A percentile compares a stretch with the other conserved stretches of the same genome.
phyloP scores from a whole-genome alignment of 2,113 vertebrate species.

The Tyrannus savana region DNA sequence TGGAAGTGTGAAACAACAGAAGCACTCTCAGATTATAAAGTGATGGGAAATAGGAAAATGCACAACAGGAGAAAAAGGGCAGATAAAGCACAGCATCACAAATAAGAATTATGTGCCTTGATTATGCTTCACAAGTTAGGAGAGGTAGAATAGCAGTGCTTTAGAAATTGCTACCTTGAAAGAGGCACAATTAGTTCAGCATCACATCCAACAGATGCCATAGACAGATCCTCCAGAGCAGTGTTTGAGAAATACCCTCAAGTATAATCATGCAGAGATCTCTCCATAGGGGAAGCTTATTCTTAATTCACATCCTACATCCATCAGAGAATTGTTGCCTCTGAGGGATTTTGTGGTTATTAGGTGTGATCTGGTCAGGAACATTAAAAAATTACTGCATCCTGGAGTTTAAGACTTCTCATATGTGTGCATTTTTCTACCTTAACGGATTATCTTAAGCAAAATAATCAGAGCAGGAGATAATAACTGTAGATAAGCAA shows the following conservation, averaged over 20 bases:
- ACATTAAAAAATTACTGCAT: neutral
- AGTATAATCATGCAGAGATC: neutral
- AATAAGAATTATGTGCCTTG: neutral
- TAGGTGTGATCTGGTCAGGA: neutral
- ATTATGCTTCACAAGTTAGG: neutral
- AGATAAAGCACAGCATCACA: neutral
- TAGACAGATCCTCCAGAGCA: neutral
- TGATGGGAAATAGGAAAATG: neutral
- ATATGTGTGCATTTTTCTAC: neutral
- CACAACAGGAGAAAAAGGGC: neutral
- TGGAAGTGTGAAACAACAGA: neutral
- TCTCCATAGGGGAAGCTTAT: neutral
- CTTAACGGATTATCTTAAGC: neutral
- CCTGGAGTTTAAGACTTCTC: neutral
- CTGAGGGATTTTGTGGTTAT: neutral
- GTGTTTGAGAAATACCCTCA: neutral
- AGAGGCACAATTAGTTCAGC: neutral
- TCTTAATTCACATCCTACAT: neutral
- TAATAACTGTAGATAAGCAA: neutral
- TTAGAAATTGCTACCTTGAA: neutral
- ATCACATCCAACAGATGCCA: neutral
- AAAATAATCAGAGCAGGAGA: neutral
- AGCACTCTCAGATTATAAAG: neutral
- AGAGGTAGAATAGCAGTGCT: neutral
- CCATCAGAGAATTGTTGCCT: neutral